These are phyloP conservation scores for Grammomys surdaster DNA, from an alignment of 2,113 vertebrate species.

Conservation along the genomic window DNA sequence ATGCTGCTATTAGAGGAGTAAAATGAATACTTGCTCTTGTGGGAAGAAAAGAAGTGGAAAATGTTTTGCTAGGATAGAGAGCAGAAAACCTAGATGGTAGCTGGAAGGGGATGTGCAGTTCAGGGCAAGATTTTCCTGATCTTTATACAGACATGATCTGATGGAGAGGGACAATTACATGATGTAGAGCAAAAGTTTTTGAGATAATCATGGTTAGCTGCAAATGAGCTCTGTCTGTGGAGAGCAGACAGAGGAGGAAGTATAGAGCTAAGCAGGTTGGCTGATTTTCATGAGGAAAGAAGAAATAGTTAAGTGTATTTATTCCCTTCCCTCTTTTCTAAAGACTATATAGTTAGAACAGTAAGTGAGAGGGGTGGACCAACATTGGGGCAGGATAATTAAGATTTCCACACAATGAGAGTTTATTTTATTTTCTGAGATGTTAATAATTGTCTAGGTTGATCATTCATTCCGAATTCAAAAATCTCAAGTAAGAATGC, in stretches of 20 bases:
- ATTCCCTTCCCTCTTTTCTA: neutral
- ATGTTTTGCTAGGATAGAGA: slow-evolving; percentile 11
- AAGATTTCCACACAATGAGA: neutral
- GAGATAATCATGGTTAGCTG: neutral
- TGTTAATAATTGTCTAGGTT: neutral
- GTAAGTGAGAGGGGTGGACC: neutral
- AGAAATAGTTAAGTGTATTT: neutral
- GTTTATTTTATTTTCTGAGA: neutral
- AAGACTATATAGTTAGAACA: neutral
- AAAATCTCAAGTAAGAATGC: neutral
- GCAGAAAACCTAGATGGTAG: neutral
- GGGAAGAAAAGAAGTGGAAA: neutral
- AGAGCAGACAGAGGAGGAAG: neutral
- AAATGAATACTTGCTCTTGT: neutral
- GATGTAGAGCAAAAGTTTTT: neutral
- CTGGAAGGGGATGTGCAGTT: slow-evolving; percentile 5
- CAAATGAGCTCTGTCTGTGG: neutral
- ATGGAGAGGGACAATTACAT: neutral
- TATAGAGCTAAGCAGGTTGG: slow-evolving; percentile 3
- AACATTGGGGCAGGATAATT: slow-evolving; percentile 4
- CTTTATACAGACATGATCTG: neutral
- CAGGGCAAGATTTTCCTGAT: neutral
- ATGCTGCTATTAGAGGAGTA: slow-evolving; percentile 19
- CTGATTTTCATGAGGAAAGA: slow-evolving; percentile 5
- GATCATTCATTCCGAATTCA: neutral